Base-by-base conservation (phyloP, 2,888 invertebrate genomes). In the Halictus quadricinctus region DNA sequence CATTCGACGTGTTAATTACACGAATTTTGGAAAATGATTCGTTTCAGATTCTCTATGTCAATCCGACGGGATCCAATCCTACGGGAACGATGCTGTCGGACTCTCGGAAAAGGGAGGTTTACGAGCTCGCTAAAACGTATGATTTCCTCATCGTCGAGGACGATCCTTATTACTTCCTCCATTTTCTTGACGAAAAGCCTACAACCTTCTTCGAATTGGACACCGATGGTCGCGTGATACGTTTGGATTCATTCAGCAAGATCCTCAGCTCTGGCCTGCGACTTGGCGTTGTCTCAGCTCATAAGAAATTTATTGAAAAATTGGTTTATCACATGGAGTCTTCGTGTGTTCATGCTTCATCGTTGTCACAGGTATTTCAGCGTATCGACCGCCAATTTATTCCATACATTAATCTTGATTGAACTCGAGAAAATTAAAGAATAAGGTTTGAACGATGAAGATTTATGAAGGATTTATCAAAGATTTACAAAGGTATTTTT, bases 61-160 rank as follows among this genome's bases (percentile, higher is more conserved):
- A 97, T 90, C 97, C 98, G 0, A 97, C 96, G 18, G 97, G 97
- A 1, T 96, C 96, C 41, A 98, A 98, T 93, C 98, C 98, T 0
- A 96, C 97, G 0, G 98, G 98, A 2, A 95, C 96, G 0, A 96
- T 97, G 0, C 94, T 97, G 46, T 95, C 97, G 0, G 95, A 96
- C 72, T 95, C 96, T 12, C 95, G 97, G 80, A 96, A 96, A 85
- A 94, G 95, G 79, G 95, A 96, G 93, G 96, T 98, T 46, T 98
- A 98, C 92, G 95, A 96, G 88, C 95, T 98, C 76, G 97, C 97
- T 36, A 96, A 96, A 92, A 95, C 96, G 92, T 97, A 97, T 93
- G 96, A 98, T 93, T 96, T 98, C 43, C 90, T 98, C 12, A 97
- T 98, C 76, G 85, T 98, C 5, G 98, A 98, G 93, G 98, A 98